phyloP scores from a whole-genome alignment of 1,140 invertebrate genomes.

The Diorhabda sublineata region DNA sequence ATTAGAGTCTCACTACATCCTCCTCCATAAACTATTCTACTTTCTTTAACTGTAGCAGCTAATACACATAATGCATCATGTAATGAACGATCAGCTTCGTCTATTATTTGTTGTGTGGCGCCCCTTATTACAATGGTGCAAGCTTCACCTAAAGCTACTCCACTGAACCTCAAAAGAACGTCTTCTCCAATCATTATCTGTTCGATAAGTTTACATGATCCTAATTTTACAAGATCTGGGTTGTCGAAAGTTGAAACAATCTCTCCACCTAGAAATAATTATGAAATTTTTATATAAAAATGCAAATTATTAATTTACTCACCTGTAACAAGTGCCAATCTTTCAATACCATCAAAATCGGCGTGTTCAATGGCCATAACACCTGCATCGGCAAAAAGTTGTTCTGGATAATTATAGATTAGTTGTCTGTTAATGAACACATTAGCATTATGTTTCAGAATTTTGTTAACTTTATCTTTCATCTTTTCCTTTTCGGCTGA shows the following conservation, averaged over 20 bases:
- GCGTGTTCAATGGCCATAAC: slow-evolving; percentile 99
- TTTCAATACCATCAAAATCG: slow-evolving; percentile 98
- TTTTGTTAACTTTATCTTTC: slow-evolving; percentile 99
- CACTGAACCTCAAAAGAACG: slow-evolving; percentile 90
- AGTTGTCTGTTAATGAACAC: slow-evolving; percentile 99
- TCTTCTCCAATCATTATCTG: slow-evolving; percentile 97
- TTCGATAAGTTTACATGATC: slow-evolving; percentile 93
- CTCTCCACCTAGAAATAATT: slow-evolving; percentile 70
- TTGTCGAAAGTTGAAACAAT: slow-evolving; percentile 98
- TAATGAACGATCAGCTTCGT: slow-evolving; percentile 96
- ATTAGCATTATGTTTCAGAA: slow-evolving; percentile 92
- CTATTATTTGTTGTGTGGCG: slow-evolving; percentile 98
- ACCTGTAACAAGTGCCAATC: slow-evolving; percentile 93
- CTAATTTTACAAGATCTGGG: slow-evolving; percentile 88
- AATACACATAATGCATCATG: slow-evolving; percentile 98
- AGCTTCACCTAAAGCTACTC: slow-evolving; percentile 91
- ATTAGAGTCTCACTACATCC: slow-evolving; percentile 93
- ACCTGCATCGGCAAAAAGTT: slow-evolving; percentile 96
- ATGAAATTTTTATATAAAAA: neutral
- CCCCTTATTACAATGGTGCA: slow-evolving; percentile 96
- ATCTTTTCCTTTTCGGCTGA: slow-evolving; percentile 98
- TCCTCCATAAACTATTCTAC: slow-evolving; percentile 87
- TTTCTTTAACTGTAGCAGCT: slow-evolving; percentile 90
- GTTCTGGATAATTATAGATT: slow-evolving; percentile 99
- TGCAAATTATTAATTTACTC: neutral